Evolutionary conservation across 2,113 vertebrate genomes (phyloP), one percentile per base, ranked within the genome.

Genomic region (Microtus richardsoni): DNA sequence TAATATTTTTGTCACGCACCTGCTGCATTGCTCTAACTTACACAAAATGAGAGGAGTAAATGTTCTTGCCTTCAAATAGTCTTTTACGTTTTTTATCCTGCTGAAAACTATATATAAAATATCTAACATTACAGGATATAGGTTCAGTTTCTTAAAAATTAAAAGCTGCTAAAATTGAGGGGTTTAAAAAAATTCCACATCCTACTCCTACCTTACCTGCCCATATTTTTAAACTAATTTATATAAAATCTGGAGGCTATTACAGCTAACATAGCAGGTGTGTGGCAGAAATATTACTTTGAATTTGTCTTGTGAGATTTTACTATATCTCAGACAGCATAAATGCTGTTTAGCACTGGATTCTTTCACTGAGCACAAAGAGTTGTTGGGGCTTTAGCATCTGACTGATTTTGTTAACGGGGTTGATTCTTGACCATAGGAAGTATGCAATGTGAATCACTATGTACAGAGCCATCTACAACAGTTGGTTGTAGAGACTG

Each of bases 151-250:
- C 98, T 98, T 98, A 98, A 98, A 98, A 98, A 98, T 98, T 98
- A 98, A 98, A 98, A 98, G 98, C 99, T 99, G 99, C 99, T 99
- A 98, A 99, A 98, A 99, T 99, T 99, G 98, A 99, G 95, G 97
- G 97, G 54, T 96, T 96, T 88, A 98, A 98, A 96, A 98, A 97
- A 98, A 98, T 97, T 0, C 88, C 96, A 62, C 97, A 96, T 97
- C 97, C 98, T 98, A 97, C 97, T 97, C 98, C 97, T 98, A 97
- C 97, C 97, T 98, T 96, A 96, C 97, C 96, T 97, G 39, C 98
- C 99, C 98, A 98, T 98, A 97, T 99, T 99, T 99, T 99, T 99
- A 99, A 99, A 99, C 98, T 99, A 99, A 99, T 99, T 99, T 99
- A 99, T 99, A 99, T 99, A 98, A 98, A 98, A 99, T 98, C 98